phyloP scores from a whole-genome alignment of 1,140 invertebrate species.

The Eumeta japonica region DNA sequence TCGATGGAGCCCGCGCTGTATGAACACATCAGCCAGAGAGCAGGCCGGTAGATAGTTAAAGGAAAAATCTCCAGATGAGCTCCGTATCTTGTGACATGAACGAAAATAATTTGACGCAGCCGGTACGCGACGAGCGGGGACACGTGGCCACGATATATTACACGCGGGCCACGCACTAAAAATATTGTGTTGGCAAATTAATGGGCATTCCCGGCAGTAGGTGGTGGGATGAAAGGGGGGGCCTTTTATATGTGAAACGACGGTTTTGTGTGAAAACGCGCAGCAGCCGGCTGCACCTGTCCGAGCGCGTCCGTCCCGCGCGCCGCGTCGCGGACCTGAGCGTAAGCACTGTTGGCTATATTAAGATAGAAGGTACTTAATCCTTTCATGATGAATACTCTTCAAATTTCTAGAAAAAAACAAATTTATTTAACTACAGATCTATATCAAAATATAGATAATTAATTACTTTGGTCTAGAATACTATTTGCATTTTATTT shows the following conservation, averaged over 20 bases:
- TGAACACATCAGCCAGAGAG: slow-evolving; percentile 42
- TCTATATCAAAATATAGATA: too few relatives aligned
- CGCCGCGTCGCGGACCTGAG: slow-evolving; percentile 5
- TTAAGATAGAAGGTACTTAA: too few relatives aligned
- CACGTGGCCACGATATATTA: slow-evolving; percentile 57
- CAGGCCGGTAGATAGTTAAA: slow-evolving; percentile 54
- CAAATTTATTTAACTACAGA: too few relatives aligned
- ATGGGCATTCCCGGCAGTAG: slow-evolving; percentile 55
- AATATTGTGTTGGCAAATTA: slow-evolving; percentile 59
- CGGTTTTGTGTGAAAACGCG: slow-evolving; percentile 54
- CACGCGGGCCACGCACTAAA: slow-evolving; percentile 54
- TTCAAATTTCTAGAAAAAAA: too few relatives aligned
- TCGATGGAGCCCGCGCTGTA: slow-evolving; percentile 8
- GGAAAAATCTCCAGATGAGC: slow-evolving; percentile 55
- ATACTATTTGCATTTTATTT: too few relatives aligned
- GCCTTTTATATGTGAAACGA: slow-evolving; percentile 56
- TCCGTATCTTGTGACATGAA: slow-evolving; percentile 55
- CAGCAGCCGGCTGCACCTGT: slow-evolving; percentile 53
- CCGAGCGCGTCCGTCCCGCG: slow-evolving; percentile 31
- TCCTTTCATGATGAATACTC: too few relatives aligned
- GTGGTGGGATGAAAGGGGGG: slow-evolving; percentile 55
- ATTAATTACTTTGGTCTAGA: too few relatives aligned
- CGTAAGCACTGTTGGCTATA: too few relatives aligned
- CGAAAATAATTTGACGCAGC: slow-evolving; percentile 58
- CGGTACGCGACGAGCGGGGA: slow-evolving; percentile 53